Conservation (phyloP, 1,140 invertebrate species). For the Nasonia vitripennis region DNA sequence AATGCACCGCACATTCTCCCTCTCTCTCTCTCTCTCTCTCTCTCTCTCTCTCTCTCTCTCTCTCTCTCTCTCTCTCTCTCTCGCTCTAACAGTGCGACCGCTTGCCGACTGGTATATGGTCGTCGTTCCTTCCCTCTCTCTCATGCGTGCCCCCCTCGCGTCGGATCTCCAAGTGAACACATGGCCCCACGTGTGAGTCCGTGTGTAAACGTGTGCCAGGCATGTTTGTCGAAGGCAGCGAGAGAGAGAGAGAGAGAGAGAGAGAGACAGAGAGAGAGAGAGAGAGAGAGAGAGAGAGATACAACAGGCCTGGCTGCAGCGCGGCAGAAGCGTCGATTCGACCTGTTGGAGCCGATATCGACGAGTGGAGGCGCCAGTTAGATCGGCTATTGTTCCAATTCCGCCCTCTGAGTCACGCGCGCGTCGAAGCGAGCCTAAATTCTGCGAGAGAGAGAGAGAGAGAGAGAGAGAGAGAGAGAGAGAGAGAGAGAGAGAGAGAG, state of each 20-base stretch:
- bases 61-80: slow-evolving; percentile 54
- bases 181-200: slow-evolving; percentile 60
- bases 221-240: slow-evolving; percentile 45
- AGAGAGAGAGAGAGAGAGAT: not conserved
- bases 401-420: not conserved
- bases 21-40: slow-evolving; percentile 21
- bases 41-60: slow-evolving; percentile 56
- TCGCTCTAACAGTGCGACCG: slow-evolving; percentile 55
- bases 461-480: no score
- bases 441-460: not conserved
- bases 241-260: no score
- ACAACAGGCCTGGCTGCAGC: not conserved
- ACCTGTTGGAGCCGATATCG: slow-evolving; percentile 33
- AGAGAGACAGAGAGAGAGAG: not conserved
- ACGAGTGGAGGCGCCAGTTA: slow-evolving; percentile 9
- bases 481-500: no score
- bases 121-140: slow-evolving; percentile 36
- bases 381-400: slow-evolving; percentile 29
- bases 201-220: slow-evolving; percentile 34
- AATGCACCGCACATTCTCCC: slow-evolving; percentile 64
- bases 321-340: not conserved
- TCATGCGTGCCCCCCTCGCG: not conserved
- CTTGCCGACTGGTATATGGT: slow-evolving; percentile 7
- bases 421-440: not conserved
- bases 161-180: slow-evolving; percentile 56